These are phyloP conservation scores for Pachliopta kotzebuea DNA, from an alignment of 2,888 invertebrate genomes.

Conservation along the genomic window DNA sequence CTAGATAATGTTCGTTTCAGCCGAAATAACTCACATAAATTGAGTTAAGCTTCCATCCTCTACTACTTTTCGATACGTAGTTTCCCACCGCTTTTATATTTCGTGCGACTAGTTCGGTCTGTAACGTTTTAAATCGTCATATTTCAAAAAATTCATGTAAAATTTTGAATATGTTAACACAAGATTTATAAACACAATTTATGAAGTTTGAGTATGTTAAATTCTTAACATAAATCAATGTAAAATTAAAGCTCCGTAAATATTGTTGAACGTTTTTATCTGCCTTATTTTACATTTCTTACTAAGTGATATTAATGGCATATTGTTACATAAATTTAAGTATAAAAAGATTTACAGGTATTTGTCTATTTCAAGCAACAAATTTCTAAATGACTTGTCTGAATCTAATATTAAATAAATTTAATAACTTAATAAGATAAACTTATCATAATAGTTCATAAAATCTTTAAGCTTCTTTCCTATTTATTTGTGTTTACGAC, in stretches of 20 bases:
- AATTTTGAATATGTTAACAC: not conserved
- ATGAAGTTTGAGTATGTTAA: not conserved
- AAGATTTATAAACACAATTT: not conserved
- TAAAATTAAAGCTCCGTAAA: not conserved
- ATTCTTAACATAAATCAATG: not conserved
- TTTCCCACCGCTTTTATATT: slow-evolving; percentile 10
- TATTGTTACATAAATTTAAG: not conserved
- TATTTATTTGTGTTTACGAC: no score
- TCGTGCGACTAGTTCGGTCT: slow-evolving; percentile 9
- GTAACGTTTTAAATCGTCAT: not conserved
- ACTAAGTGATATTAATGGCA: not conserved
- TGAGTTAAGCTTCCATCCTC: slow-evolving; percentile 54
- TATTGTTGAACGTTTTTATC: not conserved
- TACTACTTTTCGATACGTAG: slow-evolving; percentile 13
- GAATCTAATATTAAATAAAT: no score
- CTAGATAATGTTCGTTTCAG: slow-evolving; percentile 57
- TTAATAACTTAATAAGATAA: no score
- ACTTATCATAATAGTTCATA: no score
- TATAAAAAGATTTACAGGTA: no score
- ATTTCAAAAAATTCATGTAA: not conserved
- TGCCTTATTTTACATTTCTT: not conserved
- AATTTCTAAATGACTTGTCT: no score
- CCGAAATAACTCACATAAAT: slow-evolving; percentile 65
- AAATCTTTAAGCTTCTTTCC: no score
- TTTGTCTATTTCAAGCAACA: no score